Base-by-base conservation (phyloP, 2,797 vertebrate species). In the Chrysocyon brachyurus region DNA sequence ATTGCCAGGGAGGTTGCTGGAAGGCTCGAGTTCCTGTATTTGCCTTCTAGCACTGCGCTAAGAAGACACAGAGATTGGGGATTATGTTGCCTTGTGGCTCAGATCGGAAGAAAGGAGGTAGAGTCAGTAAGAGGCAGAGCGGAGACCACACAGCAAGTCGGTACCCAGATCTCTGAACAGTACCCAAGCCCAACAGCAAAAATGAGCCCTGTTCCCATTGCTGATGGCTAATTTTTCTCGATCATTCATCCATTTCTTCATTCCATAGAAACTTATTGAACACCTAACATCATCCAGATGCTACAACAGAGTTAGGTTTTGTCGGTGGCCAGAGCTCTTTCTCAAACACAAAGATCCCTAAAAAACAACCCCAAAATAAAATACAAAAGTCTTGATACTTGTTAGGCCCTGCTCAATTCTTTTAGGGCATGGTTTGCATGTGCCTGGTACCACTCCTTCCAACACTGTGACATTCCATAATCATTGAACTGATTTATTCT, bases 141-240 rank as follows among this genome's bases (percentile, higher is more conserved):
- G n/a, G 79, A 94, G 95, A 86, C 91, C 93, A 95, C 89, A 78
- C 75, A 86, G 68, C 61, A 90, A 46, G 57, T 86, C 64, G 81
- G 82, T 21, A 6, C 59, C 61, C 17, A 5, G 33, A 28, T 11
- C 77, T 56, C 33, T 52, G 87, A 77, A 52, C 72, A 70, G 46
- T 17, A 28, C 49, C 77, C 12, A 26, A 56, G 82, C 26, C 56
- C n/a, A 46, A 15, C 56, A 91, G 57, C 36, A 68, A 49, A 33
- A 33, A 77, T 19, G 56, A 91, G 40, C 73, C 1, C 8, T 28
- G 33, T 49, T 83, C 63, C 56, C 85, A 12, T 26, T 56, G 61
- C 36, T 31, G 40, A 92, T 24, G 70, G 54, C 64, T 73, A 26
- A n/a, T n/a, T 83, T 94, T 70, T 31, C 75, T 19, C 64, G 68